A percentile compares a stretch with the other conserved stretches of the same genome.
Conservation (phyloP, 2,113 vertebrate species). For the Oncorhynchus nerka region DNA sequence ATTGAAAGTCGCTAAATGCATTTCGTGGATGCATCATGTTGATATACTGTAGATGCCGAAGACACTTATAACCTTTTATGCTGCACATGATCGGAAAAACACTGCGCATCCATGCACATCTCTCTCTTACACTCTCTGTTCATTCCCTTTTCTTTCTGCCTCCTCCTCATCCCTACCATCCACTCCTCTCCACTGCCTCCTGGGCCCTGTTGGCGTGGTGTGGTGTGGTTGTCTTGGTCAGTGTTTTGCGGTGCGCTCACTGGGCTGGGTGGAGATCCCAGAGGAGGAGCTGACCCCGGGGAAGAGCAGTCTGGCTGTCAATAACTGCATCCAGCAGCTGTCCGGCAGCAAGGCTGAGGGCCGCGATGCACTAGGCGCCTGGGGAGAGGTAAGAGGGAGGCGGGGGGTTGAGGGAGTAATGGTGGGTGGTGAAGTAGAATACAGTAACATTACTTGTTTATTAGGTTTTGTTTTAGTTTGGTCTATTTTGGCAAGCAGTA, state of each 20-base stretch:
- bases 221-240: constrained; percentile 48
- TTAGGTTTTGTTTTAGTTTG: too few species aligned
- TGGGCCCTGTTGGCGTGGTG: too few species aligned
- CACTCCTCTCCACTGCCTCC: not conserved
- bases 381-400: constrained; percentile 82
- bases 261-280: constrained; percentile 95
- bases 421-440: too few species aligned
- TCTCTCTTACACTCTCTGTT: not conserved
- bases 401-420: not conserved
- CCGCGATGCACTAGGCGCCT: constrained; percentile 73
- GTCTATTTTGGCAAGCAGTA: not conserved
- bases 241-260: constrained; percentile 91
- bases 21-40: too few species aligned
- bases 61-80: too few species aligned
- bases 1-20: too few species aligned
- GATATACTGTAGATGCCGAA: too few species aligned
- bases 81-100: too few species aligned
- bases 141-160: not conserved
- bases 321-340: constrained; percentile 97
- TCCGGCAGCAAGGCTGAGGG: constrained; percentile 79
- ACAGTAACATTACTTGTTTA: too few species aligned
- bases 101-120: too few species aligned
- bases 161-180: not conserved
- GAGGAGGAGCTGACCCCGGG: constrained; percentile 95
- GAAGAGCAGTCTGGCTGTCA: constrained; percentile 92